Evolutionary conservation across 2,888 invertebrate genomes (phyloP).

Genomic region (Ennomos quercinarius): DNA sequence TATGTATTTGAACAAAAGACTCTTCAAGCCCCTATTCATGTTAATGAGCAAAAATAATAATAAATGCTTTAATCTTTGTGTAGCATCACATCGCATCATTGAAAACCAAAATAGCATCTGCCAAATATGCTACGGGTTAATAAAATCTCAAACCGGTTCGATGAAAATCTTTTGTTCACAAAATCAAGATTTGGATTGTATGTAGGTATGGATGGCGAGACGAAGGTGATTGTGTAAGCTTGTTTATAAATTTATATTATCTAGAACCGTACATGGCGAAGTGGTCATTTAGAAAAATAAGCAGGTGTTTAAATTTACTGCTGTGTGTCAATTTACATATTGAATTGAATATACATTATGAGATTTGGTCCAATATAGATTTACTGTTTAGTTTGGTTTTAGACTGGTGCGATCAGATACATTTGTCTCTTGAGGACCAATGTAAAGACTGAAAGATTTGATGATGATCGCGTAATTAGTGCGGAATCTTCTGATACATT

Average conservation of each 20-base stretch:
- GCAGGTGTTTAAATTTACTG: constrained; percentile 23
- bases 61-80: constrained; percentile 44
- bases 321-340: constrained; percentile 1
- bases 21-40: constrained; percentile 41
- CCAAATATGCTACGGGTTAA: constrained; percentile 47
- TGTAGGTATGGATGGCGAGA: constrained; percentile 35
- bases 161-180: constrained; percentile 53
- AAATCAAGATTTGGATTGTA: constrained; percentile 44
- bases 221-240: constrained; percentile 46
- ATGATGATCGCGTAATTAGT: constrained; percentile 5
- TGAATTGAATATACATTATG: neutral
- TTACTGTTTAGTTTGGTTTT: neutral
- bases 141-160: constrained; percentile 58
- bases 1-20: constrained; percentile 44
- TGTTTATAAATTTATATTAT: constrained; percentile 48
- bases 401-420: too few relatives aligned
- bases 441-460: neutral
- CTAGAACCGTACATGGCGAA: constrained; percentile 20
- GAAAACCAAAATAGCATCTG: constrained; percentile 57
- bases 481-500: neutral
- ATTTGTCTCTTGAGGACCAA: too few relatives aligned
- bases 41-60: constrained; percentile 45
- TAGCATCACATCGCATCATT: constrained; percentile 42
- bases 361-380: neutral
- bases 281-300: constrained; percentile 25